Evolutionary conservation across 2,113 vertebrate species (phyloP).

Genomic region (Recurvirostra avosetta): DNA sequence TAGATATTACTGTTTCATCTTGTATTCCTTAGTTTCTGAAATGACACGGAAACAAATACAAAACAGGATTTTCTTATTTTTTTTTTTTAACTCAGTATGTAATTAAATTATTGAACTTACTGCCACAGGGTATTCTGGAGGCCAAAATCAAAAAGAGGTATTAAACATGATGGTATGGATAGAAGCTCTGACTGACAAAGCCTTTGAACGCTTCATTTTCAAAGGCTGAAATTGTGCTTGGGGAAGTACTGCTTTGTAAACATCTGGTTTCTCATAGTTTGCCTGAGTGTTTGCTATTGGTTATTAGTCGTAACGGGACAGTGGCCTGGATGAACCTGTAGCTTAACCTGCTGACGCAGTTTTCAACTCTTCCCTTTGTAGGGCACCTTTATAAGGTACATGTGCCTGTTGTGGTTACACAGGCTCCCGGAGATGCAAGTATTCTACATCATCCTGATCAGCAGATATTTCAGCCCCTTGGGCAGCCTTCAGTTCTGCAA

Average conservation of each 20-base stretch:
- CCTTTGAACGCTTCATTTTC: background rate
- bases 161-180: background rate
- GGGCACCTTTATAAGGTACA: slow-evolving; percentile 94
- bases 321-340: background rate
- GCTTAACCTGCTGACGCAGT: background rate
- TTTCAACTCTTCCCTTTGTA: slow-evolving; percentile 44
- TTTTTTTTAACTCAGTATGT: background rate
- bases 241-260: background rate
- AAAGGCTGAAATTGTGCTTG: background rate
- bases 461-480: slow-evolving; percentile 68
- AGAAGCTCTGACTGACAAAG: background rate
- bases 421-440: slow-evolving; percentile 73
- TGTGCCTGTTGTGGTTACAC: slow-evolving; percentile 90
- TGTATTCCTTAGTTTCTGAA: background rate
- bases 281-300: background rate
- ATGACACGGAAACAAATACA: background rate
- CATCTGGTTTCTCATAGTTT: background rate
- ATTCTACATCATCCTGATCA: slow-evolving; percentile 69
- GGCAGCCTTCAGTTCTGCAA: slow-evolving; percentile 57
- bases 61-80: background rate
- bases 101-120: background rate
- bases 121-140: background rate
- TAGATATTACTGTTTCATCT: background rate
- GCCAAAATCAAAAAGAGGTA: background rate
- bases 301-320: background rate